Base-by-base conservation (phyloP, 1,140 invertebrate species). In the Venturia canescens region DNA sequence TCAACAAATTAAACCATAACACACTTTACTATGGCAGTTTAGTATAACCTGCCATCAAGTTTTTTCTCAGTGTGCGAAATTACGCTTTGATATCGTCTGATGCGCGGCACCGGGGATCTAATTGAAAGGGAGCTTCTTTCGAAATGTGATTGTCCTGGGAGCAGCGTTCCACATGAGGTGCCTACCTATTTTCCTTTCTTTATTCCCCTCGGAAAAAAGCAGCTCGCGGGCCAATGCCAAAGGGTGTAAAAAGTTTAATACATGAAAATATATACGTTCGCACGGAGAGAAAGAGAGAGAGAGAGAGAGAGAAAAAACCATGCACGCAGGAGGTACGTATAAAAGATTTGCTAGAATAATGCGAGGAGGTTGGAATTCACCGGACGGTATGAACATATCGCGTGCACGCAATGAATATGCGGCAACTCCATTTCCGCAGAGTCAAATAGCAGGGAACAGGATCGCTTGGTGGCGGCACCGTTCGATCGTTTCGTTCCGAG, bases 381-480 rank as follows among this genome's bases (percentile, higher is more conserved):
- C n/a, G n/a, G 27, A 3, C 26, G 60, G 66, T 7, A 69, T 69
- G 66, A 27, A 31, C n/a, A 21, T 69, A 69, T 69, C 66, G 66
- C 66, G 66, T 69, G 66, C 66, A 69, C 29, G 66, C 66, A 31
- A 69, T 16, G 31, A 69, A 34, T 69, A 69, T 69, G 27, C n/a
- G n/a, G 66, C 29, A 69, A 69, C 27, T 31, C 29, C 66, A 69
- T 69, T 69, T 69, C 66, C 66, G 66, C 66, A 69, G 31, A 11
- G 66, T 69, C 29, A 31, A 69, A 69, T 31, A 69, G 66, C n/a
- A 69, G 21, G 16, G 29, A 69, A 29, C n/a, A n/a, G 60, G 60
- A 0, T 16, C 11, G 66, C n/a, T 18, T 69, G 6, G 50, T 53
- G 50, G 16, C 16, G 6, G 0, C n/a, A 18, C n/a, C 50, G n/a